Evolutionary conservation across 2,888 invertebrate species (phyloP).

Genomic region (Diarsia brunnea): DNA sequence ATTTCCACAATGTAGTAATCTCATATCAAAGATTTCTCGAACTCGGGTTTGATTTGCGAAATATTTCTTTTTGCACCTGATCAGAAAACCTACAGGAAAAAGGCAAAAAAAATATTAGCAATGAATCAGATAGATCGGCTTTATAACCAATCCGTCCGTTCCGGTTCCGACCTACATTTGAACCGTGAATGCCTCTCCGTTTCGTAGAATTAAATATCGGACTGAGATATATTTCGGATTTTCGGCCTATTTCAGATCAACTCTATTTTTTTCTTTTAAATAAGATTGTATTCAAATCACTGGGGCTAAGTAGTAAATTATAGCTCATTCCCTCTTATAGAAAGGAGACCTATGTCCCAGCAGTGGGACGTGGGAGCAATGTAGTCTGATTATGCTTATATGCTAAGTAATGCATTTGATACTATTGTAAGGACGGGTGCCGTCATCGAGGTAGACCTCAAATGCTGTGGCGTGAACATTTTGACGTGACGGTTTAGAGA

Average conservation of each 20-base stretch:
- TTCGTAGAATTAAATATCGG: constrained; percentile 21
- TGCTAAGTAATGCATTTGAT: too few species aligned
- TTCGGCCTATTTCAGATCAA: not conserved
- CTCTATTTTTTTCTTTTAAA: not conserved
- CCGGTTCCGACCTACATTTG: constrained; percentile 25
- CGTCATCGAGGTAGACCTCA: not conserved
- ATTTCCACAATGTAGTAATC: not conserved
- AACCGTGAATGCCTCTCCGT: constrained; percentile 11
- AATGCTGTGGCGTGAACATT: not conserved
- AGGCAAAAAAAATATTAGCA: not conserved
- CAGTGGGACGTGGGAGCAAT: too few species aligned
- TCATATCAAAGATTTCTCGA: not conserved
- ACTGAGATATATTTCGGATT: constrained; percentile 16
- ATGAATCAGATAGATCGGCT: constrained; percentile 21
- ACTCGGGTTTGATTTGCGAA: not conserved
- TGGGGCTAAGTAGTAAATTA: too few species aligned
- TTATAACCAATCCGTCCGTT: constrained; percentile 17
- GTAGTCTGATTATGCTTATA: too few species aligned
- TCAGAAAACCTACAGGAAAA: not conserved
- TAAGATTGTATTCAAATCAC: not conserved
- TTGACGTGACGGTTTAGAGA: too few species aligned
- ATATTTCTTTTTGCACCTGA: constrained; percentile 6
- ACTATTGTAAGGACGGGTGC: not conserved
- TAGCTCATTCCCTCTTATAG: too few species aligned
- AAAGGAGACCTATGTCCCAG: too few species aligned